Percentiles rank a stretch among this genome's conserved stretches.
Conservation (phyloP, 1,140 invertebrate species). For the Rhynchophorus ferrugineus region DNA sequence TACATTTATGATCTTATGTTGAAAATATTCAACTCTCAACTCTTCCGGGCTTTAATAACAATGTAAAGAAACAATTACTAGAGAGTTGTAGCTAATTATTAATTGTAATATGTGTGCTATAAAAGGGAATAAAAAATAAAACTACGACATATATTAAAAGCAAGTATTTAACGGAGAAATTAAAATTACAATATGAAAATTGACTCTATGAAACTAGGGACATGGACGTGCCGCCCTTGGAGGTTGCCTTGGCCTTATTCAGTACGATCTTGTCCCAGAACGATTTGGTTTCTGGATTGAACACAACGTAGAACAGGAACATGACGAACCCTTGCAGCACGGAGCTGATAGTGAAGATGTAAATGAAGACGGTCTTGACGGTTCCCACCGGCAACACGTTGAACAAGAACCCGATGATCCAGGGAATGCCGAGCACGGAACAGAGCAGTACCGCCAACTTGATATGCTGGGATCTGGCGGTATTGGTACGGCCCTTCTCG, state of each 20-base stretch:
- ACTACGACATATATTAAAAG: no score
- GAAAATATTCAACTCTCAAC: no score
- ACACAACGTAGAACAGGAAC: slow-evolving; percentile 54
- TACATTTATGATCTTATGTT: no score
- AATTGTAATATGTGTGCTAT: no score
- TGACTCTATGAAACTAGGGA: slow-evolving; percentile 1
- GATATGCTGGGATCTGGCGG: slow-evolving; percentile 48
- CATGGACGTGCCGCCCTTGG: background rate
- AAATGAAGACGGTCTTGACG: slow-evolving; percentile 40
- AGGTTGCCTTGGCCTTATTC: background rate
- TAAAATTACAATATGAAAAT: no score
- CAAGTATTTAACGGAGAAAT: no score
- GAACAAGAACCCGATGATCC: slow-evolving; percentile 55
- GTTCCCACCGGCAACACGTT: slow-evolving; percentile 42
- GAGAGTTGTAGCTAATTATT: no score
- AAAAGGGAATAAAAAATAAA: no score
- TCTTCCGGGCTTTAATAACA: no score
- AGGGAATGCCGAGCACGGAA: slow-evolving; percentile 53
- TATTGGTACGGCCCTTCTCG: slow-evolving; percentile 42
- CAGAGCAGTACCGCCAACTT: slow-evolving; percentile 51
- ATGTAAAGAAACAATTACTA: no score
- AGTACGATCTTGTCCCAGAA: slow-evolving; percentile 38
- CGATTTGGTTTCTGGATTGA: slow-evolving; percentile 47
- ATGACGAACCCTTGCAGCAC: slow-evolving; percentile 55
- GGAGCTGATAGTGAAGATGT: slow-evolving; percentile 53